Evolutionary conservation across 2,797 vertebrate genomes (phyloP), one percentile per base, ranked within the genome.

Genomic region (Chelon auratus): DNA sequence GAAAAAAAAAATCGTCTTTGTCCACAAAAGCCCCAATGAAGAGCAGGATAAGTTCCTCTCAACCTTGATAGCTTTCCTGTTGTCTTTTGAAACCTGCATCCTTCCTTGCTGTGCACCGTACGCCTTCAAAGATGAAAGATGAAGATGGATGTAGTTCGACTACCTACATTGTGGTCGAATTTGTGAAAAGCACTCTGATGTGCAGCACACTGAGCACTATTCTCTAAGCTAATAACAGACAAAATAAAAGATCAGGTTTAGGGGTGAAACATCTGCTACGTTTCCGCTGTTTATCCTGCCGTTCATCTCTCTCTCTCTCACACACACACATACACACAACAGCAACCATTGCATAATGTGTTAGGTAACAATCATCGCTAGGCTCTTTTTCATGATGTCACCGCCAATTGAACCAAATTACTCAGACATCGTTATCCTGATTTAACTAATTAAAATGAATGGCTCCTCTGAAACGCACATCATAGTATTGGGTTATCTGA

Each of bases 211-310:
- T 24, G 55, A 75, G 6, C 50, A 30, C 61, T 64, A 68, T 65
- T 26, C n/a, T 48, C 14, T 59, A 24, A 45, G 56, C 37, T 63
- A 43, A 66, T 59, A 61, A 61, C 2, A 1, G 56, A 24, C 24
- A 36, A 47, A 47, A 73, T 40, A 40, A 36, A 55, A 73, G 37
- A 66, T 66, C 39, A 65, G 51, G 52, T 63, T 62, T 52, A 63
- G 15, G 52, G 18, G 3, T 17, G 13, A 67, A 75, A 77, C 75
- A 82, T 83, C 80, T 82, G 84, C 68, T 78, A 24, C 9, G 30
- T 68, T 60, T 70, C 43, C 43, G 67, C 50, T 66, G 45, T 54
- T 69, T 61, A 22, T 37, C 26, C 63, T 66, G 50, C 62, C 72
- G 36, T 53, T 62, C 37, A 50, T 65, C 5, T 0, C 40, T 65